phyloP scores from a whole-genome alignment of 2,113 vertebrate species.

The Trachemys scripta region DNA sequence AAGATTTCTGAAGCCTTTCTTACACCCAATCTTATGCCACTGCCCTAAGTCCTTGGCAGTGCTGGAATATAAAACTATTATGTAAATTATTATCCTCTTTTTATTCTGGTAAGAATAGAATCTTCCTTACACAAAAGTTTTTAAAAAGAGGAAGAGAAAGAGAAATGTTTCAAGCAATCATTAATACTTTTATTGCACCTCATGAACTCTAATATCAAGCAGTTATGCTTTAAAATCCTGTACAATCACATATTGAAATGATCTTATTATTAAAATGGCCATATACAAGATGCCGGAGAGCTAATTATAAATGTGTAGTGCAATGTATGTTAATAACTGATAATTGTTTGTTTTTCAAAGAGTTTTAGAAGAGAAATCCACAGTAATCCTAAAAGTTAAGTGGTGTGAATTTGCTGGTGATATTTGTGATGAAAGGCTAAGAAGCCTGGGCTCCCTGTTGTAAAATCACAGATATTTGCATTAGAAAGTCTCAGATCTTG shows the following conservation, averaged over 20 bases:
- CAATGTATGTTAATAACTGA: background rate
- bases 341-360: background rate
- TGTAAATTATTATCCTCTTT: background rate
- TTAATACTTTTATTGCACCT: background rate
- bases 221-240: background rate
- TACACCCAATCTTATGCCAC: fast-evolving
- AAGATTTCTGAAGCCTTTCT: background rate
- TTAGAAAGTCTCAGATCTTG: background rate
- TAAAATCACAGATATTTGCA: background rate
- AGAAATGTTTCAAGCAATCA: background rate
- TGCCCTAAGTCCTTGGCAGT: background rate
- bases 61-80: background rate
- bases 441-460: background rate
- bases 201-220: background rate
- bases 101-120: background rate
- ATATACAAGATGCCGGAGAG: background rate
- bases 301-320: background rate
- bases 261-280: background rate
- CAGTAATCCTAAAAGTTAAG: background rate
- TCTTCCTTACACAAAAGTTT: fast-evolving
- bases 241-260: background rate
- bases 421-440: background rate
- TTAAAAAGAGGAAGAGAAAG: background rate
- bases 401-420: fast-evolving
- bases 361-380: background rate